Base-by-base conservation (phyloP, 1,140 invertebrate genomes). In the Cotesia chilonis region DNA sequence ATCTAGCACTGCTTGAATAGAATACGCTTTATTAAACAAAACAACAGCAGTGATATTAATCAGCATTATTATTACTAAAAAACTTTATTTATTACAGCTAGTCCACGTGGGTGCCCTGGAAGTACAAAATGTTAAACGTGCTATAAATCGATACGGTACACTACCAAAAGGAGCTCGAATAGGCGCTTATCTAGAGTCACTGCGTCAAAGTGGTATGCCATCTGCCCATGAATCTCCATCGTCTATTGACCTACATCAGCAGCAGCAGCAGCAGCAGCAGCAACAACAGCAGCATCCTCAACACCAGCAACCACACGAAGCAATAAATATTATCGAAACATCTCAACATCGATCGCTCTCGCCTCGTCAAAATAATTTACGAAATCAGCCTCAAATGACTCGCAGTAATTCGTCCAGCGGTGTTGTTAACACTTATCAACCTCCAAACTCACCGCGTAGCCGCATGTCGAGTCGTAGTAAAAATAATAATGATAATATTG, bases 121-220 rank as follows among this genome's bases (percentile, higher is more conserved):
- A 88, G 96, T 98, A 75, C 95, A 98, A 86, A 98, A 98, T 89
- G 96, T 99, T 68, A 95, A 97, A 80, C 92, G 95, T 76, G 96
- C 96, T 4, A 98, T 98, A 69, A 98, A 96, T 86, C 91, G 96
- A n/a, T 99, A 98, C 83, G 97, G 97, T 4, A 99, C 98, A 9
- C 82, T 97, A 71, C 97, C 97, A 0, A 99, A 99, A 87, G 96
- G 95, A 61, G 95, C 96, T 10, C 90, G 97, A 41, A 98, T 98
- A 76, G 96, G 96, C 9, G 96, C 96, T 0, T 99, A 97, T 84
- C 87, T 99, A 12, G 96, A 98, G 80, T 98, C 96, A 0, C 85
- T 98, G 71, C 89, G 94, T 47, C 93, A 94, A 77, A 94, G 91
- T 79, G 92, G 92, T n/a, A 88, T 87, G 75, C 81, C 89, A 41